Conservation (phyloP, 2,797 vertebrate genomes). For the Echeneis naucrates region DNA sequence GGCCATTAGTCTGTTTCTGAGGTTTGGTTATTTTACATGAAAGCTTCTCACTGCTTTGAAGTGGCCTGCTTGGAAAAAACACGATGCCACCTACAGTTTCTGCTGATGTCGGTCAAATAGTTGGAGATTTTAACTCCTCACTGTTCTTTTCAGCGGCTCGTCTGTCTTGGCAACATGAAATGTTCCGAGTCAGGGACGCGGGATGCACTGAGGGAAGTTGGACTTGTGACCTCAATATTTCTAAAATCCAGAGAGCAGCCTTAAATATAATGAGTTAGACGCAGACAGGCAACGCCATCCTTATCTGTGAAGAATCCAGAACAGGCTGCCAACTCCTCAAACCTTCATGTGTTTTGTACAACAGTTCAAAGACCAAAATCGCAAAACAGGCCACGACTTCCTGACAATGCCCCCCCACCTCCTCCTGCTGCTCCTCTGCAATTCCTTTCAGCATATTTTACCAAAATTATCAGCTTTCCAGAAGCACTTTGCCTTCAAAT, state of each 20-base stretch:
- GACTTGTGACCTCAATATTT: slow-evolving; percentile 3
- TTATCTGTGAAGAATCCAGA: not conserved
- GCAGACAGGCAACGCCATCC: not conserved
- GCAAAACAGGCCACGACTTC: not conserved
- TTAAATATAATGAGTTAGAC: not conserved
- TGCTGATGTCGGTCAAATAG: too few relatives aligned
- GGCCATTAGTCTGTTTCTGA: not conserved
- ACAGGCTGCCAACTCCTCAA: not conserved
- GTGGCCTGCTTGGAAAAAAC: not conserved
- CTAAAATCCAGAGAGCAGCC: not conserved
- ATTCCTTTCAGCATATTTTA: slow-evolving; percentile 32
- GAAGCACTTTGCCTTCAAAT: slow-evolving; percentile 31
- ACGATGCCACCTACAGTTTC: not conserved
- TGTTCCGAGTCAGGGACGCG: not conserved
- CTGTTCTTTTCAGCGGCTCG: not conserved
- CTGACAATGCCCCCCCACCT: slow-evolving; percentile 18
- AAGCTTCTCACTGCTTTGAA: not conserved
- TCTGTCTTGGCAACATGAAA: not conserved
- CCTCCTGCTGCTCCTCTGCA: too few relatives aligned
- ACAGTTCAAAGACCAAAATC: not conserved
- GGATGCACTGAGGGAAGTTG: not conserved
- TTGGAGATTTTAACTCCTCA: too few relatives aligned
- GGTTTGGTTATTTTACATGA: not conserved
- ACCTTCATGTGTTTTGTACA: not conserved
- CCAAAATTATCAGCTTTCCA: slow-evolving; percentile 19